phyloP scores from a whole-genome alignment of 2,113 vertebrate species.

The Saccopteryx bilineata region DNA sequence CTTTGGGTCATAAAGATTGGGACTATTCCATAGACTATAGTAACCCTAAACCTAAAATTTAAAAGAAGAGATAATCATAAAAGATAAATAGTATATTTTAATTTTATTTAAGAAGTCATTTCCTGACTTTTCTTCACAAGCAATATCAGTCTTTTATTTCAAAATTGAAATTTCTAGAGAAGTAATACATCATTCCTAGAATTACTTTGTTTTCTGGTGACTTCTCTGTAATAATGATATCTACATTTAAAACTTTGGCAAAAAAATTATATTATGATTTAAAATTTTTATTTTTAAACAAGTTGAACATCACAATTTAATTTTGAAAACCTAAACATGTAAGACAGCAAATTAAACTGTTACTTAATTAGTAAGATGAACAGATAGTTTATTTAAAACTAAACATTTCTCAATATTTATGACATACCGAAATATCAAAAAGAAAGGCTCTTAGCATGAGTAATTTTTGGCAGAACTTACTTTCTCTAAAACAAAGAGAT shows the following conservation, averaged over 20 bases:
- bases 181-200: not conserved
- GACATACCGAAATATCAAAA: not conserved
- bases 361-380: not conserved
- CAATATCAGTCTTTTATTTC: not conserved
- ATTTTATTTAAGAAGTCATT: not conserved
- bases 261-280: not conserved
- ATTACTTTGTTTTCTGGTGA: not conserved
- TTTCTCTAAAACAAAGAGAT: too few species aligned
- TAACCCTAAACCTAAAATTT: not conserved
- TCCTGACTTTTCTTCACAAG: not conserved
- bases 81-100: not conserved
- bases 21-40: not conserved
- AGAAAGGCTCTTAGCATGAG: too few species aligned
- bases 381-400: not conserved
- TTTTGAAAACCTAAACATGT: slow-evolving; percentile 2
- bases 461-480: too few species aligned
- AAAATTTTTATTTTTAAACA: not conserved
- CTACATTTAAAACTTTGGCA: not conserved
- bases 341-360: not conserved
- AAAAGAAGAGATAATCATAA: not conserved
- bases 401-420: slow-evolving; percentile 8
- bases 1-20: not conserved
- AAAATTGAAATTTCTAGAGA: slow-evolving; percentile 28
- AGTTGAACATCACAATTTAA: not conserved
- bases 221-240: not conserved